A percentile compares a stretch with the other conserved stretches of the same genome.
Conservation (phyloP, 1,140 invertebrate species). For the Schlechtendalia chinensis region DNA sequence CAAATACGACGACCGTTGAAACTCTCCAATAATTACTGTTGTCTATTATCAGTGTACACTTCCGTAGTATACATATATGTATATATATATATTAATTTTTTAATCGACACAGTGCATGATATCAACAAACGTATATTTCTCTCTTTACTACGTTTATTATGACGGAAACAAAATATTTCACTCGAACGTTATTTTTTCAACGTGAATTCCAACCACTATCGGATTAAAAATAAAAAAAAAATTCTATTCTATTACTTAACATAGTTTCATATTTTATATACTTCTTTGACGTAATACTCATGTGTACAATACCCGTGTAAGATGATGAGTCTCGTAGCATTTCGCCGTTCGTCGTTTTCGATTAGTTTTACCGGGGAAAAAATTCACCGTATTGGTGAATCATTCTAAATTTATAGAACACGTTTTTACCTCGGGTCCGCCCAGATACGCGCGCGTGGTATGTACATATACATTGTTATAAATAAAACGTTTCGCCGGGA, state of each 20-base stretch:
- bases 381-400: slow-evolving; percentile 8
- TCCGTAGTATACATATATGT: too few relatives aligned
- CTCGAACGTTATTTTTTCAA: background rate
- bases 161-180: slow-evolving; percentile 6
- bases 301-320: too few relatives aligned
- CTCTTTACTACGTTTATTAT: too few relatives aligned
- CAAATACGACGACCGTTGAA: background rate
- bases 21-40: background rate
- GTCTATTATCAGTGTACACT: background rate
- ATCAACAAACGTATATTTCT: too few relatives aligned
- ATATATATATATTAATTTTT: too few relatives aligned
- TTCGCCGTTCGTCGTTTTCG: background rate
- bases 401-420: slow-evolving; percentile 13
- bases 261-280: too few relatives aligned
- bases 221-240: too few relatives aligned
- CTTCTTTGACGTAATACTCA: too few relatives aligned
- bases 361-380: background rate
- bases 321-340: too few relatives aligned
- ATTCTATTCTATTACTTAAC: too few relatives aligned
- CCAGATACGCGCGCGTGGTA: background rate
- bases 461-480: background rate
- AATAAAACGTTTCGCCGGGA: slow-evolving; percentile 32
- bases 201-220: too few relatives aligned
- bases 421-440: background rate
- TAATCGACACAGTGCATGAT: too few relatives aligned